Evolutionary conservation across 2,888 invertebrate genomes (phyloP).

Genomic region (Drosophila koepferae): DNA sequence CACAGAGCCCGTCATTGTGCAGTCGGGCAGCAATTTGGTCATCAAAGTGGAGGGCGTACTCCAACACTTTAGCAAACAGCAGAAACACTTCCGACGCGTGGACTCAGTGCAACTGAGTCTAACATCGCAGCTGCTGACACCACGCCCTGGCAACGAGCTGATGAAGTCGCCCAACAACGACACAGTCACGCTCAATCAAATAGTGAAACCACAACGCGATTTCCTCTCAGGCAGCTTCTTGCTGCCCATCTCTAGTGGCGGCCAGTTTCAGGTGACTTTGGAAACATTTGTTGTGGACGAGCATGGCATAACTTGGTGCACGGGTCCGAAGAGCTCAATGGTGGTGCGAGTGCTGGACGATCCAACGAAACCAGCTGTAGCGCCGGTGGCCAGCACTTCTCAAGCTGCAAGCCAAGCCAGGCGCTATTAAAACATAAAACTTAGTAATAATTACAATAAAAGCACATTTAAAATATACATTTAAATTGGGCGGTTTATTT

Average conservation of each 20-base stretch:
- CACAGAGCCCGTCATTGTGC: conserved; percentile 94
- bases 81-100: conserved; percentile 90
- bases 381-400: conserved; percentile 71
- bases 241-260: conserved; percentile 87
- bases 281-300: conserved; percentile 95
- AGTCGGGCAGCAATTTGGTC: conserved; percentile 93
- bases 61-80: conserved; percentile 88
- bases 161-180: conserved; percentile 78
- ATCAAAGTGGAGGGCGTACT: conserved; percentile 97
- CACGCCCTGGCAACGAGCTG: conserved; percentile 73
- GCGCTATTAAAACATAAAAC: conserved; percentile 64
- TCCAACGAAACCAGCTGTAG: conserved; percentile 77
- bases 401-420: conserved; percentile 72
- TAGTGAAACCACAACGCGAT: conserved; percentile 95
- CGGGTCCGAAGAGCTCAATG: conserved; percentile 91
- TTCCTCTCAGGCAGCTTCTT: conserved; percentile 97
- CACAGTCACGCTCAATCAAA: conserved; percentile 89
- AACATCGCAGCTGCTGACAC: conserved; percentile 87
- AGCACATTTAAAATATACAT: background rate
- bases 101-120: conserved; percentile 90
- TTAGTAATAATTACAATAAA: background rate
- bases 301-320: conserved; percentile 94
- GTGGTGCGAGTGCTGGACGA: conserved; percentile 85
- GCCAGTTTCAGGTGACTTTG: conserved; percentile 91
- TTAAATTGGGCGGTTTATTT: conserved; percentile 22